Percentiles rank a stretch among this genome's conserved stretches.
These are phyloP conservation scores for Drosophila lacicola DNA, from an alignment of 2,888 invertebrate species.

Conservation along the genomic window DNA sequence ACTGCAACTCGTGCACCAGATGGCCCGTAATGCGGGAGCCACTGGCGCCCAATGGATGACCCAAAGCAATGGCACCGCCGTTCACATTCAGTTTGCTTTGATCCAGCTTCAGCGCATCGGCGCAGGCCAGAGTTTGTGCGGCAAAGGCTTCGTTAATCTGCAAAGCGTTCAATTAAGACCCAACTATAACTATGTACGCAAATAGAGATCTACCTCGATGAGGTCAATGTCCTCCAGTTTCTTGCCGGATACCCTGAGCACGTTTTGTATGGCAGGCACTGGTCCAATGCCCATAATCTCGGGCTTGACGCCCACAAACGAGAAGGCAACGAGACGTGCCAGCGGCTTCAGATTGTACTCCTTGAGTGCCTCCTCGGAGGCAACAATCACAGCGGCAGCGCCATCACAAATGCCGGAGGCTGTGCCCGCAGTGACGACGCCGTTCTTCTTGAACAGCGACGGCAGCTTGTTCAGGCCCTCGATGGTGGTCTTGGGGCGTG, in stretches of 20 bases:
- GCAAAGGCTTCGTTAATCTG: conserved; percentile 99
- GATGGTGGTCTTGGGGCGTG: conserved; percentile 92
- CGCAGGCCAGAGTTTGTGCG: conserved; percentile 96
- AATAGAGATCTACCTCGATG: conserved; percentile 89
- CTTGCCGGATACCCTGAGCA: conserved; percentile 92
- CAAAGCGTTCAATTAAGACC: not conserved
- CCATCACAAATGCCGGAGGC: conserved; percentile 99
- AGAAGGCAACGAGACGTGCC: conserved; percentile 95
- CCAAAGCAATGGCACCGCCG: conserved; percentile 98
- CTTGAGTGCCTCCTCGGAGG: conserved; percentile 95
- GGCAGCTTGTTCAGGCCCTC: conserved; percentile 94
- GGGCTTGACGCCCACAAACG: conserved; percentile 98
- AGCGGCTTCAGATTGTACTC: conserved; percentile 93
- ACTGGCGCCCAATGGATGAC: conserved; percentile 98
- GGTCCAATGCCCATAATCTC: conserved; percentile 99
- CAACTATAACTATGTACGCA: not conserved
- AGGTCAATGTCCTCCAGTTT: conserved; percentile 95
- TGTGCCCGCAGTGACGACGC: conserved; percentile 96
- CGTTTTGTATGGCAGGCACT: conserved; percentile 95
- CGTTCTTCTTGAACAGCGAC: conserved; percentile 96
- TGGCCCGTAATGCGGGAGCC: conserved; percentile 97
- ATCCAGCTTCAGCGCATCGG: conserved; percentile 94
- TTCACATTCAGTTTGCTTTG: conserved; percentile 95
- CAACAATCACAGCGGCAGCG: conserved; percentile 96
- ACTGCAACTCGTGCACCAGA: conserved; percentile 96